Conservation (phyloP, 1,140 invertebrate species). For the Schmidtea mediterranea region DNA sequence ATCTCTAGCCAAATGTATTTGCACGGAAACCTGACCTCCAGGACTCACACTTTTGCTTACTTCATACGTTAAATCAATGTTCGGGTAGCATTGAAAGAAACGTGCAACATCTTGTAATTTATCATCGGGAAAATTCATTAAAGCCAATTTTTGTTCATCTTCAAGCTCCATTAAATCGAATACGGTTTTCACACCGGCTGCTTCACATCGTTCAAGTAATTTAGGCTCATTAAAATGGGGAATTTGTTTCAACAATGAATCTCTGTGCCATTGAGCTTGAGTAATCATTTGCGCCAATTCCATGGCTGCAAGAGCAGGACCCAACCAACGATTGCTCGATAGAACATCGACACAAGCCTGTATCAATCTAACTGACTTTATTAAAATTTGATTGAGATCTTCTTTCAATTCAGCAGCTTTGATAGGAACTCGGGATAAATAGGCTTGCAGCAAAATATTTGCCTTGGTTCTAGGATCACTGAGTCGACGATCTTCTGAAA, state of each 20-base stretch:
- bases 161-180: slow-evolving; percentile 97
- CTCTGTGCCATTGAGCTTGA: slow-evolving; percentile 97
- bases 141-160: slow-evolving; percentile 56
- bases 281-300: slow-evolving; percentile 97
- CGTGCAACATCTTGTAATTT: slow-evolving; percentile 87
- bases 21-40: slow-evolving; percentile 36
- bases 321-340: slow-evolving; percentile 84
- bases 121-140: slow-evolving; percentile 43
- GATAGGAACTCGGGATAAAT: slow-evolving; percentile 68
- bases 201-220: slow-evolving; percentile 44
- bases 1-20: slow-evolving; percentile 73
- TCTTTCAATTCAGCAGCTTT: slow-evolving; percentile 69
- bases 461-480: slow-evolving; percentile 93
- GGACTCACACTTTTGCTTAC: slow-evolving; percentile 30
- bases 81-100: slow-evolving; percentile 95
- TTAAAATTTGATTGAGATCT: slow-evolving; percentile 66
- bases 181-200: slow-evolving; percentile 49
- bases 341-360: slow-evolving; percentile 96
- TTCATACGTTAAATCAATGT: slow-evolving; percentile 81
- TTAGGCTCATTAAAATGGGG: slow-evolving; percentile 74
- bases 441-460: slow-evolving; percentile 74
- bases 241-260: slow-evolving; percentile 80
- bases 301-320: slow-evolving; percentile 91
- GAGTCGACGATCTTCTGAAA: too few relatives aligned
- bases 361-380: slow-evolving; percentile 50